A percentile compares a stretch with the other conserved stretches of the same genome.
Evolutionary conservation across 2,888 invertebrate genomes (phyloP).

Genomic region (Ornithoptera alexandrae): DNA sequence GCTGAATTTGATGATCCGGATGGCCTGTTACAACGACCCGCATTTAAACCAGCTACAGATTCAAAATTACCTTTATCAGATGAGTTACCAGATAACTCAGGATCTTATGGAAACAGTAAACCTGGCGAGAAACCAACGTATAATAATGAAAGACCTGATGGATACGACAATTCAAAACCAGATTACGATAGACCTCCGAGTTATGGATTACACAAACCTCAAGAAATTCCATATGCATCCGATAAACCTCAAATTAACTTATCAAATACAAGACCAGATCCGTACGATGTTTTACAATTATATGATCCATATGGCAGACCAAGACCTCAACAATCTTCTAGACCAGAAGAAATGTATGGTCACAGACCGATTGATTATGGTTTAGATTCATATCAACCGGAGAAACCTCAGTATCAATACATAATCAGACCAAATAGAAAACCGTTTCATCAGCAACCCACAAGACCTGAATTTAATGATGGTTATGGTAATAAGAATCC

Average conservation of each 20-base stretch:
- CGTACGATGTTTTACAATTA: constrained; percentile 58
- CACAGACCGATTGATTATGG: constrained; percentile 39
- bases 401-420: constrained; percentile 60
- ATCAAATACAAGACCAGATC: constrained; percentile 43
- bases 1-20: constrained; percentile 53
- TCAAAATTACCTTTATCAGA: constrained; percentile 54
- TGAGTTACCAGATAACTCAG: constrained; percentile 43
- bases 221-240: constrained; percentile 56
- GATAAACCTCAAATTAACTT: constrained; percentile 36
- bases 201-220: constrained; percentile 61
- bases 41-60: constrained; percentile 62
- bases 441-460: constrained; percentile 43
- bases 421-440: constrained; percentile 61
- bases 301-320: constrained; percentile 48
- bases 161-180: constrained; percentile 51
- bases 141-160: constrained; percentile 60
- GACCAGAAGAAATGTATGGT: constrained; percentile 52
- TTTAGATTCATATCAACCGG: constrained; percentile 46
- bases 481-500: constrained; percentile 41
- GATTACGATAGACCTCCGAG: constrained; percentile 56
- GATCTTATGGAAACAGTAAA: constrained; percentile 43
- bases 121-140: constrained; percentile 39
- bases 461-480: constrained; percentile 36
- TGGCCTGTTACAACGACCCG: constrained; percentile 56
- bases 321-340: constrained; percentile 39